Evolutionary conservation across 2,113 vertebrate genomes (phyloP).

Genomic region (Psammodynastes pulverulentus): DNA sequence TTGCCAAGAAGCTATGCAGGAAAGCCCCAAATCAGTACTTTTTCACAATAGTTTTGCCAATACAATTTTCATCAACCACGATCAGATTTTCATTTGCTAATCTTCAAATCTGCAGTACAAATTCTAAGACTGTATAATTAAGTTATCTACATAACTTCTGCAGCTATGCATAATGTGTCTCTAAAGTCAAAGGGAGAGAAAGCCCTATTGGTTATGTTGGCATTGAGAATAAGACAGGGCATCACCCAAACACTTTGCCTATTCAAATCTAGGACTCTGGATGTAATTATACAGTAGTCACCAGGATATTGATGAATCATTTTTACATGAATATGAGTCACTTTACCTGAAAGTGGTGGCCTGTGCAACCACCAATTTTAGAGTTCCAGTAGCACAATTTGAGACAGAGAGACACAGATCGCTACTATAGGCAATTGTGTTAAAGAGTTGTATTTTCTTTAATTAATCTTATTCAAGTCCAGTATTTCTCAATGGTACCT

Average conservation of each 20-base stretch:
- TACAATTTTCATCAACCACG: not conserved
- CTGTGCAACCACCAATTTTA: not conserved
- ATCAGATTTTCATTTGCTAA: not conserved
- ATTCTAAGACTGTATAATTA: not conserved
- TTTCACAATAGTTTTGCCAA: not conserved
- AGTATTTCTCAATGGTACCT: not conserved
- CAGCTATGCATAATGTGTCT: not conserved
- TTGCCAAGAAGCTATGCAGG: not conserved
- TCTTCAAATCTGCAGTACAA: not conserved
- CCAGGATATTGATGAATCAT: not conserved
- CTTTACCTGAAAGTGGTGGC: not conserved
- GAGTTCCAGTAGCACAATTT: not conserved
- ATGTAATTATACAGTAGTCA: not conserved
- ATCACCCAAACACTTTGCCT: not conserved
- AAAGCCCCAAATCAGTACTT: not conserved
- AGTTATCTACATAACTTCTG: not conserved
- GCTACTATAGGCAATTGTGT: not conserved
- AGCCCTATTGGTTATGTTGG: not conserved
- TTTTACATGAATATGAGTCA: not conserved
- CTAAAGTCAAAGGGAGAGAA: not conserved
- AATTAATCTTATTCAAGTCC: not conserved
- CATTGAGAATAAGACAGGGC: not conserved
- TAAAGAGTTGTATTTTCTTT: not conserved
- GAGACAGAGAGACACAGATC: not conserved
- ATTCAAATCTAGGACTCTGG: not conserved